phyloP scores from a whole-genome alignment of 2,113 vertebrate species.

The Chloropsis hardwickii region DNA sequence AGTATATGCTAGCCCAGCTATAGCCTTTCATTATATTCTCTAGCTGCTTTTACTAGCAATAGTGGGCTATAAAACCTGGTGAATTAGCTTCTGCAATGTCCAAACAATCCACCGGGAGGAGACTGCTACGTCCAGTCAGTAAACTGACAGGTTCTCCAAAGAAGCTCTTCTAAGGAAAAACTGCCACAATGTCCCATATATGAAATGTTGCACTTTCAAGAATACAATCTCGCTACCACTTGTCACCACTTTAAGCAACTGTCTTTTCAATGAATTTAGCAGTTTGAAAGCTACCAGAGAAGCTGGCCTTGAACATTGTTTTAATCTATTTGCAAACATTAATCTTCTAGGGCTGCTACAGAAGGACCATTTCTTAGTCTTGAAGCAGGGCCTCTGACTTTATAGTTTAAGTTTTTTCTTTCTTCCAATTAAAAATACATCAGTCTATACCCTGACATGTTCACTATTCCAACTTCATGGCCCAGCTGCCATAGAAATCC shows the following conservation, averaged over 20 bases:
- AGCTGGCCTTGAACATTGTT: not conserved
- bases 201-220: not conserved
- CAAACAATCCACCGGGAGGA: not conserved
- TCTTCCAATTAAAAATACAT: not conserved
- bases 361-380: not conserved
- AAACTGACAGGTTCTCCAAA: not conserved
- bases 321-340: not conserved
- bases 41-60: not conserved
- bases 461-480: not conserved
- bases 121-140: not conserved
- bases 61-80: not conserved
- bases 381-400: not conserved
- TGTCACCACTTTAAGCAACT: not conserved
- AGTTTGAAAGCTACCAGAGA: not conserved
- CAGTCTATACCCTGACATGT: not conserved
- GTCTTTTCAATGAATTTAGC: not conserved
- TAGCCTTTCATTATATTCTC: not conserved
- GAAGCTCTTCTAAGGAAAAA: not conserved
- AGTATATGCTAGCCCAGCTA: not conserved
- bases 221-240: not conserved
- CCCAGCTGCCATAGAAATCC: not conserved
- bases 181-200: accelerated
- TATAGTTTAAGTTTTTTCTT: not conserved
- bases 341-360: not conserved
- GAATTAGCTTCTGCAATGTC: not conserved